These are phyloP conservation scores for Semnopithecus entellus DNA, from an alignment of 2,113 vertebrate species.

Conservation along the genomic window DNA sequence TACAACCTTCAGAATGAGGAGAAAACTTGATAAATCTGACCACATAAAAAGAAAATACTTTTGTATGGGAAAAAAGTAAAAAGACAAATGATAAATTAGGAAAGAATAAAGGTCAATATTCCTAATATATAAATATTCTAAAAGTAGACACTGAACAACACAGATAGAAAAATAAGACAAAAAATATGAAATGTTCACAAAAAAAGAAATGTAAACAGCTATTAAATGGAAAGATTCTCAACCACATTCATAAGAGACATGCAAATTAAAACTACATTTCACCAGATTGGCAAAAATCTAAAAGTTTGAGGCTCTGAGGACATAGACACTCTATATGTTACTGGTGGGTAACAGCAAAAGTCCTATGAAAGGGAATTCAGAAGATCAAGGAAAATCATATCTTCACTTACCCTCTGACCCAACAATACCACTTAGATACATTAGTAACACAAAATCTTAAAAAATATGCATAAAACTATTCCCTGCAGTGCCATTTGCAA, in stretches of 20 bases:
- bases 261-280: background rate
- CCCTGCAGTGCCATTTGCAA: background rate
- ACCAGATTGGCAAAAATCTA: background rate
- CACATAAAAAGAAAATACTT: background rate
- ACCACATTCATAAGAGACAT: background rate
- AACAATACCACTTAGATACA: background rate
- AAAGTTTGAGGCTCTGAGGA: background rate
- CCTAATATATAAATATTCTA: background rate
- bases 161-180: background rate
- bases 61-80: background rate
- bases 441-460: background rate
- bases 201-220: background rate
- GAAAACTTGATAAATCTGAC: background rate
- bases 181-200: background rate
- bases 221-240: slow-evolving; percentile 12
- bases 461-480: background rate
- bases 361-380: background rate
- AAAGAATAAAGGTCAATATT: background rate
- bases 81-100: background rate
- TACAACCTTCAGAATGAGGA: slow-evolving; percentile 17
- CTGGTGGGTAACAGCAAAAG: background rate
- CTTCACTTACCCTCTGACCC: background rate
- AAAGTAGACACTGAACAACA: background rate
- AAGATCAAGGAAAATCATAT: background rate
- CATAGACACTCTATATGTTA: background rate